Conservation (phyloP, 2,888 invertebrate genomes). For the Tryphoninae sp. region DNA sequence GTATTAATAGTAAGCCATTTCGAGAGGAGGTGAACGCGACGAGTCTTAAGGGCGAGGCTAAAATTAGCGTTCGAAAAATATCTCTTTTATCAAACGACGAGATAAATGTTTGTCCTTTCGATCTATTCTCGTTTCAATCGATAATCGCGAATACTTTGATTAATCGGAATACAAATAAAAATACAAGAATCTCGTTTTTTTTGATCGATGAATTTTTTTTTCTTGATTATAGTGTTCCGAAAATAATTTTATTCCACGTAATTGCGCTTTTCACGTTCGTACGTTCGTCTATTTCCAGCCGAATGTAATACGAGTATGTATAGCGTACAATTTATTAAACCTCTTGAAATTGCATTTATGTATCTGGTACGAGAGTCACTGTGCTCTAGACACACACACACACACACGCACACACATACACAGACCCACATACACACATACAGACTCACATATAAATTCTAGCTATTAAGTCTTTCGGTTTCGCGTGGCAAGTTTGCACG, state of each 20-base stretch:
- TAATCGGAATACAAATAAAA: not conserved
- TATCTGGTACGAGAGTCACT: slow-evolving; percentile 17
- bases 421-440: too few species aligned
- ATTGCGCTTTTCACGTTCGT: not conserved
- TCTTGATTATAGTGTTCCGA: too few species aligned
- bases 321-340: slow-evolving; percentile 26
- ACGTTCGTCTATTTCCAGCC: not conserved
- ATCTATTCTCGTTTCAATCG: too few species aligned
- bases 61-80: not conserved
- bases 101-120: too few species aligned
- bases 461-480: not conserved
- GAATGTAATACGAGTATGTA: slow-evolving; percentile 5
- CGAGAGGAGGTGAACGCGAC: slow-evolving; percentile 17
- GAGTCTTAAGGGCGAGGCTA: slow-evolving; percentile 16
- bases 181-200: not conserved
- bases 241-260: not conserved
- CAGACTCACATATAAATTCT: not conserved
- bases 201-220: not conserved
- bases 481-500: slow-evolving; percentile 6
- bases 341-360: slow-evolving; percentile 41
- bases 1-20: slow-evolving; percentile 53
- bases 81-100: not conserved
- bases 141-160: not conserved
- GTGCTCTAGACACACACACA: not conserved
- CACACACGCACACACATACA: not conserved